These are phyloP conservation scores for Podarcis lilfordi DNA, from an alignment of 2,797 vertebrate species.

Conservation along the genomic window DNA sequence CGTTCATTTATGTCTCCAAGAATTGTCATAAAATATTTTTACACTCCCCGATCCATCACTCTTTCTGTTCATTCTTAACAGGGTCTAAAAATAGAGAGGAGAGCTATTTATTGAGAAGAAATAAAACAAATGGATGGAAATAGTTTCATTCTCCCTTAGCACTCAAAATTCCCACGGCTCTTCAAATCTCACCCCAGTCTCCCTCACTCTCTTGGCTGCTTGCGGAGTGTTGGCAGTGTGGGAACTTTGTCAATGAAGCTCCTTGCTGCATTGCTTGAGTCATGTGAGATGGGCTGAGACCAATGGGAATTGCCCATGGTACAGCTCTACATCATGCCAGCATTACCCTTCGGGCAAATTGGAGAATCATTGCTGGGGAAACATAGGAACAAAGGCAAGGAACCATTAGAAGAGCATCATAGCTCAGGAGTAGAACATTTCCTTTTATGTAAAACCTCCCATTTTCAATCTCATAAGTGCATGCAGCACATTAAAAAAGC, in stretches of 20 bases:
- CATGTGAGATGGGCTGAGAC: too few species aligned
- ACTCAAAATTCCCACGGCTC: neutral
- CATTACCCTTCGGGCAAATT: neutral
- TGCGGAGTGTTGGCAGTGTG: neutral
- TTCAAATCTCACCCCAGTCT: neutral
- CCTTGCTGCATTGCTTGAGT: neutral
- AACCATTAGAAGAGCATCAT: too few species aligned
- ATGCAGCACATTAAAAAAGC: too few species aligned
- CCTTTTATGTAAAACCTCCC: too few species aligned
- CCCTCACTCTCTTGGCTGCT: neutral
- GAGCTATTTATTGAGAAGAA: conserved; percentile 21
- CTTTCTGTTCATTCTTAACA: conserved; percentile 7
- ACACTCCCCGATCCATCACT: conserved; percentile 6
- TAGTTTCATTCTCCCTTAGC: neutral
- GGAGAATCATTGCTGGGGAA: neutral
- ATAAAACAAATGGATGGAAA: neutral
- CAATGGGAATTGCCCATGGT: neutral
- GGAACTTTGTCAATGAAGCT: too few species aligned
- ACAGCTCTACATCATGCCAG: neutral
- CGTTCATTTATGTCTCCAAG: conserved; percentile 12
- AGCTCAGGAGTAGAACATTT: too few species aligned
- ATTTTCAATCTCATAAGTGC: too few species aligned
- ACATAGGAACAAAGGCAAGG: neutral
- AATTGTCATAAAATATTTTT: conserved; percentile 34
- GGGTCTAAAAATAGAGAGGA: conserved; percentile 3